Evolutionary conservation across 2,797 vertebrate species (phyloP), one percentile per base, ranked within the genome.

Genomic region (Gorsachius magnificus): DNA sequence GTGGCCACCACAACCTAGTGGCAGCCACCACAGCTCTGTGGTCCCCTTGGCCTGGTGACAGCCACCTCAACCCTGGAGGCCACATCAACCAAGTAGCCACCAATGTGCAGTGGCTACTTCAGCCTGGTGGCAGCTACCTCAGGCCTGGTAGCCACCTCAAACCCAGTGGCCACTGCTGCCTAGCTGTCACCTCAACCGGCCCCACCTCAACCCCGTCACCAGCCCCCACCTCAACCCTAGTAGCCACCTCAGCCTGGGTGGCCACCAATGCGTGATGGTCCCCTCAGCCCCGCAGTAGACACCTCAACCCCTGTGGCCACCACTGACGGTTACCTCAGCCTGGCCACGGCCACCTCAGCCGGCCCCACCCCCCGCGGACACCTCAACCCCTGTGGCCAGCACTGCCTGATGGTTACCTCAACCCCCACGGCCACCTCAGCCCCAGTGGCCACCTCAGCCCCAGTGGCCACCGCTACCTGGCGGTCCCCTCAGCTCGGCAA

Each of bases 71-170:
- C 15, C 33, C 33, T 8, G 26, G 21, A 15, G 51, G 35, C 7
- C 57, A 48, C 26, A 35, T 72, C 26, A 31, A 35, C 15, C 17
- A 25, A 29, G 20, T 6, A 5, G 35, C 60, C 51, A 48, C 82
- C 1, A 1, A 29, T 4, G 25, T 4, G 1, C 12, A 13, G 24
- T 2, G 6, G 21, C 13, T 19, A 33, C 46, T 33, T 66, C 58
- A 60, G 11, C 64, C 25, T 2, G 4, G 21, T 1, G 1, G 16
- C 22, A 45, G 26, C 51, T 4, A 26, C 5, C 33, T 50, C 51
- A 35, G 9, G 9, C 14, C 54, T 28, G 2, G 5, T 6, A 33
- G n/a, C 18, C 36, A 81, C n/a, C 16, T 56, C 54, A 56, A 9
- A 5, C 24, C n/a, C 58, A 25, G 19, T 6, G 10, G 29, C 28